Base-by-base conservation (phyloP, 2,888 invertebrate genomes). In the Acronicta leporina region DNA sequence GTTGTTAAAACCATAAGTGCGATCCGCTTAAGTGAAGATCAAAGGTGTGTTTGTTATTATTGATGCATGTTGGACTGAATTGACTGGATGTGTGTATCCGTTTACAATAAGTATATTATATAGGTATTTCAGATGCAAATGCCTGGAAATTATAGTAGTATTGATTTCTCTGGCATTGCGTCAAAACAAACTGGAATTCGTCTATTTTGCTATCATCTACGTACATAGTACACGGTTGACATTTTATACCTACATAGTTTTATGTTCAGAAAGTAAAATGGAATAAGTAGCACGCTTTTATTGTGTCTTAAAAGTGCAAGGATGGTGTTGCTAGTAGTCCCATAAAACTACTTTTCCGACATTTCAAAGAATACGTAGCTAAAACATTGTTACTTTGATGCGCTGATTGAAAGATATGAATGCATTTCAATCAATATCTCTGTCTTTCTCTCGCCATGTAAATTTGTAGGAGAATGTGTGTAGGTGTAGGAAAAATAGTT, bases 401-500 rank as follows among this genome's bases (percentile, higher is more conserved):
- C 47, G 30, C 51, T 54, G 41, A 66, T 55, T 63, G 45, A 46
- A 47, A 64, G 47, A 58, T 64, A 64, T 65, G 66, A 66, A 59
- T 80, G 76, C 80, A 78, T 79, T 72, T 69, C 51, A 73, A 73
- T 83, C 75, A 81, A 82, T 80, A 80, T 78, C 62, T 78, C 67
- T 80, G 79, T 77, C 61, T 79, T 66, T 80, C 79, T 77, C 61
- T 79, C 67, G 56, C 55, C 60, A 62, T 72, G 78, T 81, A 80
- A 69, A 68, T 60, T 80, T 77, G 70, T 68, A 63, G 65, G 59
- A 78, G 79, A 85, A 85, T 81, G 55, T 57, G 87, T 84, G 92
- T 92, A 83, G 91, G 91, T 69, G 91, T 81, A 63, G 63, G 81
- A 88, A 89, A 89, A 89, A 86, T 82, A 79, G 80, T 79, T 78